Conservation (phyloP, 1,140 invertebrate genomes). For the Zaprionus nigranus region DNA sequence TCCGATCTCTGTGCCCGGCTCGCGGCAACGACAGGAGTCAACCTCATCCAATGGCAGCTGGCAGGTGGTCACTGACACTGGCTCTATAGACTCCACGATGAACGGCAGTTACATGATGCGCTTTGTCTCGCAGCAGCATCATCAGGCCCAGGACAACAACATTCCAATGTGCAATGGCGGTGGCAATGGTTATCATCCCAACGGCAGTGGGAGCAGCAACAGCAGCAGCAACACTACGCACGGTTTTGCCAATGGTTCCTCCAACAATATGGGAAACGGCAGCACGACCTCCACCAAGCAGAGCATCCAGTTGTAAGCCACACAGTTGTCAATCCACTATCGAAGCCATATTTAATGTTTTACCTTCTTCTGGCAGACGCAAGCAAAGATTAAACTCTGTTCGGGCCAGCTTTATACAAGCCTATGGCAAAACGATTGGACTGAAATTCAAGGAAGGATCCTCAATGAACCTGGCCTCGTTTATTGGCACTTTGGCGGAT, state of each 20-base stretch:
- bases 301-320: conserved; percentile 62
- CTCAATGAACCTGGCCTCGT: conserved; percentile 73
- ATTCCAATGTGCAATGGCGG: conserved; percentile 83
- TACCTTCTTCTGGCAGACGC: conserved; percentile 76
- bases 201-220: conserved; percentile 84
- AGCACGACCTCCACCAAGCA: conserved; percentile 57
- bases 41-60: conserved; percentile 86
- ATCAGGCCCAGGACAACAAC: conserved; percentile 73
- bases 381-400: conserved; percentile 86
- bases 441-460: conserved; percentile 84
- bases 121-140: conserved; percentile 82
- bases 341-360: background rate
- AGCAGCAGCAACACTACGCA: conserved; percentile 86
- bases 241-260: conserved; percentile 84
- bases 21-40: conserved; percentile 87
- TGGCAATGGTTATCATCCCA: conserved; percentile 85
- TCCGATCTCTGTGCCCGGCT: conserved; percentile 86
- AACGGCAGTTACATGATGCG: conserved; percentile 86
- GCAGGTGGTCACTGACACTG: conserved; percentile 89
- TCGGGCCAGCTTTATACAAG: conserved; percentile 79
- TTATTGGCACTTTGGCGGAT: conserved; percentile 78
- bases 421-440: conserved; percentile 83
- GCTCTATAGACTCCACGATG: conserved; percentile 86
- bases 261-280: conserved; percentile 53
- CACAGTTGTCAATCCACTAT: background rate